Evolutionary conservation across 2,888 invertebrate genomes (phyloP), one percentile per base, ranked within the genome.

Genomic region (Drosophila aldrichi): DNA sequence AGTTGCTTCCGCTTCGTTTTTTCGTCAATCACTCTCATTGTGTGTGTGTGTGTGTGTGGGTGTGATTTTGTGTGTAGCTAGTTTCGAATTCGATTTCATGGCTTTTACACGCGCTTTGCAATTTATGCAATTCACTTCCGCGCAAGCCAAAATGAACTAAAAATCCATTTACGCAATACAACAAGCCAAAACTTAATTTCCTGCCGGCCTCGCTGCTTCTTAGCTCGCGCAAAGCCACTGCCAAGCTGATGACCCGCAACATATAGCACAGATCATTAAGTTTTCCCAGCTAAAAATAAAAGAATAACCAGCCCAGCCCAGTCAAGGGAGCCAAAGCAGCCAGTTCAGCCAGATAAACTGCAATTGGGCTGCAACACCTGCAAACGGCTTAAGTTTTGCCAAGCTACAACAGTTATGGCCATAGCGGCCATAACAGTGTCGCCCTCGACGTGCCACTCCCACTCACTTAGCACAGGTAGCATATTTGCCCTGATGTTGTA

Each of bases 131-230:
- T 55, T 86, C 86, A 86, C 89, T 89, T 86, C 86, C 86, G 85
- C 72, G 64, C 55, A 38, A 46, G 52, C 62, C 74, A 62, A 48
- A 70, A 61, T 58, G 59, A 89, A 81, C 89, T 82, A 78, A 84
- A 88, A 86, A 89, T 75, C 88, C 82, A 86, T 86, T 86, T 86
- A 89, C 88, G 89, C 89, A 89, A 82, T 77, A 87, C 82, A 88
- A 79, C 77, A 82, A 77, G 72, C 68, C 77, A 78, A 87, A 86
- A 86, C 88, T 84, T 86, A 89, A 86, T 86, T 86, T 86, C 86
- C 86, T 89, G 83, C 54, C 34, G 20, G n/a, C 34, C 18, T n/a
- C 55, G 10, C 38, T 6, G 2, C 48, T 2, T 29, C 12, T n/a
- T 49, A 5, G n/a, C 38, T 16, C n/a, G 5, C 36, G 34, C 10